Evolutionary conservation across 2,888 invertebrate genomes (phyloP).

Genomic region (Diachrysia chrysitis): DNA sequence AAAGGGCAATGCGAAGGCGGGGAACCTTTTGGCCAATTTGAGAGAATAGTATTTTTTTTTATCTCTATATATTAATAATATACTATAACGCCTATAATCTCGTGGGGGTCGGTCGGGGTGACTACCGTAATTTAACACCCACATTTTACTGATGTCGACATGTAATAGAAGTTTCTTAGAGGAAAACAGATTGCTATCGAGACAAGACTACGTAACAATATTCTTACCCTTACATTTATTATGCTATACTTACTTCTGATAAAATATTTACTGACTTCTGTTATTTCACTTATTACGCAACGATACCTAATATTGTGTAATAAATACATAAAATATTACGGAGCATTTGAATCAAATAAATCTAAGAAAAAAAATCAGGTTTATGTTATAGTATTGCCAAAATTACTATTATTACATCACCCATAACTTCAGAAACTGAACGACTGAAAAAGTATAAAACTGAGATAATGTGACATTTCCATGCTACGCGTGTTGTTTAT

Average conservation of each 20-base stretch:
- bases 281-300: background rate
- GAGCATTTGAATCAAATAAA: background rate
- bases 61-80: background rate
- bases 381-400: slow-evolving; percentile 13
- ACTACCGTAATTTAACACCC: slow-evolving; percentile 1
- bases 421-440: slow-evolving; percentile 39
- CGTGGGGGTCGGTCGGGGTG: background rate
- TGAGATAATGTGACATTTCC: slow-evolving; percentile 55
- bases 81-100: slow-evolving; percentile 7
- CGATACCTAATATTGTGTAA: background rate
- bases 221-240: background rate
- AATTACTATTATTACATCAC: slow-evolving; percentile 32
- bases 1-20: slow-evolving; percentile 45
- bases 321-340: slow-evolving; percentile 1
- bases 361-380: background rate
- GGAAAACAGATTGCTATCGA: background rate
- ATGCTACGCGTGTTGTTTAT: slow-evolving; percentile 53
- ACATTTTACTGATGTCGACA: background rate
- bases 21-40: slow-evolving; percentile 16
- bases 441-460: slow-evolving; percentile 35
- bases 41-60: slow-evolving; percentile 16
- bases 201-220: background rate
- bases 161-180: slow-evolving; percentile 3
- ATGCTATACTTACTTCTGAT: too few relatives aligned
- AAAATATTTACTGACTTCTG: background rate